These are phyloP conservation scores for Caretta caretta DNA, from an alignment of 2,113 vertebrate genomes.

Conservation along the genomic window DNA sequence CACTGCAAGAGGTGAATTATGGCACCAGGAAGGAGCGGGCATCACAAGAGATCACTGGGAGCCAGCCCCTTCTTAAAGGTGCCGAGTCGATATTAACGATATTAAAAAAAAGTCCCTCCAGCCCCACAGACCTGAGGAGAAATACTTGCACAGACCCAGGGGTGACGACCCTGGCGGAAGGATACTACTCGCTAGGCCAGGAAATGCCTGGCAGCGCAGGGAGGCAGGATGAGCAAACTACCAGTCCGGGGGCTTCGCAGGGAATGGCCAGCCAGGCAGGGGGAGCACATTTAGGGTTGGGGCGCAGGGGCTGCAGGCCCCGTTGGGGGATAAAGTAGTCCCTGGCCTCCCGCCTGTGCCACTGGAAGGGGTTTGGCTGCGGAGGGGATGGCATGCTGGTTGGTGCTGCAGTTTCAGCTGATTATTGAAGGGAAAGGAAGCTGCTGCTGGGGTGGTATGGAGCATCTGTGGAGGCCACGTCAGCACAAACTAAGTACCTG, in stretches of 20 bases:
- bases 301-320: not conserved
- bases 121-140: slow-evolving; percentile 37
- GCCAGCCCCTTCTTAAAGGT: too few relatives aligned
- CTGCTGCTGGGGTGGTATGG: too few relatives aligned
- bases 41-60: too few relatives aligned
- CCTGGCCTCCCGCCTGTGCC: slow-evolving; percentile 24
- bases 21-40: slow-evolving; percentile 60
- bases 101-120: not conserved
- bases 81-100: not conserved
- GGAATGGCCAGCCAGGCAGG: not conserved
- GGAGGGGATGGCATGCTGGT: slow-evolving; percentile 18
- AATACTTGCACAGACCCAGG: slow-evolving; percentile 19
- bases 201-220: too few relatives aligned
- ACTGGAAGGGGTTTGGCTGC: slow-evolving; percentile 62
- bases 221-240: not conserved
- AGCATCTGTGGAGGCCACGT: too few relatives aligned
- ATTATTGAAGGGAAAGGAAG: too few relatives aligned
- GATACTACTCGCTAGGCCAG: too few relatives aligned
- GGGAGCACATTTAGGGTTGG: not conserved
- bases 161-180: too few relatives aligned
- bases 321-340: slow-evolving; percentile 34
- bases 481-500: slow-evolving; percentile 77
- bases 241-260: not conserved
- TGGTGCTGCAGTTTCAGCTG: slow-evolving; percentile 65
- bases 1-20: slow-evolving; percentile 69